phyloP scores from a whole-genome alignment of 2,888 invertebrate genomes.

The Chironomus riparius region DNA sequence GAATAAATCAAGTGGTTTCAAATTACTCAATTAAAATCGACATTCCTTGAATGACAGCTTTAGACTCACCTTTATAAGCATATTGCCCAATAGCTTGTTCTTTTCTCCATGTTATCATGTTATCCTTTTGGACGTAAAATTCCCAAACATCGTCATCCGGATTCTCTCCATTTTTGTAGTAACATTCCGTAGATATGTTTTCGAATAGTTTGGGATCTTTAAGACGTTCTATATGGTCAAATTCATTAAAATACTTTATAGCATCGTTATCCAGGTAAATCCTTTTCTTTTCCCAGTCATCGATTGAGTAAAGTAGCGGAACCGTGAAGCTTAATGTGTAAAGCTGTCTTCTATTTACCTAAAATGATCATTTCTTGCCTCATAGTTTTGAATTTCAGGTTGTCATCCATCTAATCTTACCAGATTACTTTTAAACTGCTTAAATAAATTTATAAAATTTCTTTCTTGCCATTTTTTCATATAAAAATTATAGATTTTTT shows the following conservation, averaged over 20 bases:
- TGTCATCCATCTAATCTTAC: neutral
- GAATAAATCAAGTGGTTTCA: too few species aligned
- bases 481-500: constrained; percentile 18
- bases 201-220: constrained; percentile 26
- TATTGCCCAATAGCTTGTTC: constrained; percentile 53
- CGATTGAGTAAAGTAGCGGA: constrained; percentile 45
- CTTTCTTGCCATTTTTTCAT: constrained; percentile 50
- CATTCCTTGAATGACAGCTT: neutral
- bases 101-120: constrained; percentile 73
- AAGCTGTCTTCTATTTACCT: constrained; percentile 44
- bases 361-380: neutral
- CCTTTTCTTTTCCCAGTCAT: constrained; percentile 51
- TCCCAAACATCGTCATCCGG: constrained; percentile 52
- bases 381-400: neutral
- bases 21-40: too few species aligned
- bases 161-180: constrained; percentile 27
- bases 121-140: constrained; percentile 68
- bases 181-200: constrained; percentile 29
- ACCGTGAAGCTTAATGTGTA: constrained; percentile 49
- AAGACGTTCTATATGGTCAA: constrained; percentile 49
- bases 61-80: constrained; percentile 61
- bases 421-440: constrained; percentile 25
- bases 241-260: constrained; percentile 47
- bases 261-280: constrained; percentile 48
- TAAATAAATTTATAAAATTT: constrained; percentile 47